Evolutionary conservation across 2,797 vertebrate genomes (phyloP), one percentile per base, ranked within the genome.

Genomic region (Dendrocincla fuliginosa): DNA sequence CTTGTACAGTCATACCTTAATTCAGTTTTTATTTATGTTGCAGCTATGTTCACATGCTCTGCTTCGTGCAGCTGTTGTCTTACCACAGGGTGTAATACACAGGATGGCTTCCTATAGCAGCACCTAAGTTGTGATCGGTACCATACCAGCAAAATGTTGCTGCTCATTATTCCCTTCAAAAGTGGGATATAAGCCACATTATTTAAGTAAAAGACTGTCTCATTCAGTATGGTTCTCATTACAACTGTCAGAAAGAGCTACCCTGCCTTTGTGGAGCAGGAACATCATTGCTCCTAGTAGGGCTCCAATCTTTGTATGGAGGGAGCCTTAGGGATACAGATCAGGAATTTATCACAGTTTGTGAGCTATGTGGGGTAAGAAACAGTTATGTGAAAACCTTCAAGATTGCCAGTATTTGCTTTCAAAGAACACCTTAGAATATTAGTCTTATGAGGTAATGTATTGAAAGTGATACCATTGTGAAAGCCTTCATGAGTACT

Each of bases 31-130:
- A 52, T 73, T 93, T 61, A 28, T 42, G 18, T 25, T 65, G 14
- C 9, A 5, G 4, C 17, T 33, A 3, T 13, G 16, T 50, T 13
- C 5, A 1, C 9, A 20, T 0, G 1, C 57, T 71, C 53, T 81
- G 74, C 33, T 61, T 68, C 3, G 3, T 27, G 55, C 63, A 68
- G 23, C 55, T 68, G 3, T 15, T 27, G 6, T 60, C 67, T 64
- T 44, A 47, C 49, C 22, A 2, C 3, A 41, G 41, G 18, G 28
- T 17, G 25, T 10, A 47, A 47, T 32, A 63, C 2, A 32, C 32
- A 37, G 35, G 17, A 19, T 82, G 77, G 17, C 16, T 86, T 53
- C 33, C 35, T 33, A 25, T 12, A 37, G 49, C 61, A 47, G n/a
- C 18, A 41, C 41, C 60, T 49, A 3, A 9, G 22, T 3, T 6